Base-by-base conservation (phyloP, 1,140 invertebrate species). In the Lutraria rhynchaena region DNA sequence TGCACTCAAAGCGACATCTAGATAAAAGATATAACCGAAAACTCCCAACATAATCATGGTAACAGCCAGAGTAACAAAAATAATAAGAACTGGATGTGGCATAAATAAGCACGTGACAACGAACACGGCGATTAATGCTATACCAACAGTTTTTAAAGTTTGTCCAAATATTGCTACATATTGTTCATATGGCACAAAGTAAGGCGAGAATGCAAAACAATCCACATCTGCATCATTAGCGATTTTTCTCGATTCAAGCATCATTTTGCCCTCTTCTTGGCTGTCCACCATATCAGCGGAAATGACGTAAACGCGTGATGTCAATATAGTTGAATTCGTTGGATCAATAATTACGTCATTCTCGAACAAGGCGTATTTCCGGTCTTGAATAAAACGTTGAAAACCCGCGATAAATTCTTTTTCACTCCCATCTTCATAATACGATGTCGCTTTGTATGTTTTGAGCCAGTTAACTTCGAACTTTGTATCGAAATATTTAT, bases 1-100 rank as follows among this genome's bases (percentile, higher is more conserved):
- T 1, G 98, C 98, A 91, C 99, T 98, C 46, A 99, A 93, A 88
- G 97, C 98, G 0, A 99, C 97, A 83, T 95, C 95, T 97, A 98
- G 99, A 0, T 99, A 93, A 0, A 97, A 95, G 96, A 99, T 98
- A 93, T 98, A 99, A 0, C 98, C 98, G 1, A 98, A 96, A 0
- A 99, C 97, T 19, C 98, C 98, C 3, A 96, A 92, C 92, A 99
- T 97, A 81, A 99, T 99, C 1, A 97, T 99, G 22, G 99, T 95
- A 49, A 99, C 99, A 82, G 97, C 98, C 83, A 99, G 96, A 4
- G 97, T 97, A 0, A 99, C 97, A 96, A 98, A 99, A 5, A 99
- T 91, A 0, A 97, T 97, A 89, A 98, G 98, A 4, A 98, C 91
- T 17, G 98, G 94, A 88, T 99, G 98, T 0, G 98, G 98, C 51